phyloP scores from a whole-genome alignment of 2,113 vertebrate genomes.

The Neomonachus schauinslandi region DNA sequence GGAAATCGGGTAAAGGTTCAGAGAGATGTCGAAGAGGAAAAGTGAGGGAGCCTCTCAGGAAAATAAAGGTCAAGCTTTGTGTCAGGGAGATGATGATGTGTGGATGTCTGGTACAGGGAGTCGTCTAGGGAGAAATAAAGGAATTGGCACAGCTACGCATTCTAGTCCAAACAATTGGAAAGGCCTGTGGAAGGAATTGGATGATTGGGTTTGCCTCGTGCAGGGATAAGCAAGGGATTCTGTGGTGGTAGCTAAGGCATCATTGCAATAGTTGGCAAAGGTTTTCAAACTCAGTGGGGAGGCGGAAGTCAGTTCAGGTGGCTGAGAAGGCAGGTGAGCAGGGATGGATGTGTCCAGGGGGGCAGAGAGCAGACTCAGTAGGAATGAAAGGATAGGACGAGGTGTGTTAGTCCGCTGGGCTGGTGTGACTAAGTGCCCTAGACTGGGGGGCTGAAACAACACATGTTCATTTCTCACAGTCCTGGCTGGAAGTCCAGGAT shows the following conservation, averaged over 20 bases:
- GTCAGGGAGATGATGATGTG: neutral
- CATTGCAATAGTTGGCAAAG: neutral
- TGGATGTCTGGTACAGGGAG: neutral
- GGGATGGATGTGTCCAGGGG: neutral
- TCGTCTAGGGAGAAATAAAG: neutral
- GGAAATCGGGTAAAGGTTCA: neutral
- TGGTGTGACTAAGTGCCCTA: neutral
- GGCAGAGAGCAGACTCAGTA: neutral
- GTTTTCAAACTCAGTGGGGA: neutral
- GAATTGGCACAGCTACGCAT: fast-evolving
- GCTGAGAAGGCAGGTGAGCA: neutral
- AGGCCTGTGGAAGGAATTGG: neutral
- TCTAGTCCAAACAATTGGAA: neutral
- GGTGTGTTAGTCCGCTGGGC: neutral
- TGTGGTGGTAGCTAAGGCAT: neutral
- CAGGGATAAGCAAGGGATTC: neutral
- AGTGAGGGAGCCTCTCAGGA: neutral
- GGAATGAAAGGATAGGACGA: neutral
- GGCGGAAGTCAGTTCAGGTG: neutral
- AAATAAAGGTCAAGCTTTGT: neutral
- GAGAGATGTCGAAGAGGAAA: neutral
- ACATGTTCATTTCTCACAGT: neutral
- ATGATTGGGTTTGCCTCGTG: fast-evolving
- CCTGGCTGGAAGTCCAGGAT: neutral
- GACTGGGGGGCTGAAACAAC: neutral